Base-by-base conservation (phyloP, 1,140 invertebrate species). In the Coenobita brevimanus region DNA sequence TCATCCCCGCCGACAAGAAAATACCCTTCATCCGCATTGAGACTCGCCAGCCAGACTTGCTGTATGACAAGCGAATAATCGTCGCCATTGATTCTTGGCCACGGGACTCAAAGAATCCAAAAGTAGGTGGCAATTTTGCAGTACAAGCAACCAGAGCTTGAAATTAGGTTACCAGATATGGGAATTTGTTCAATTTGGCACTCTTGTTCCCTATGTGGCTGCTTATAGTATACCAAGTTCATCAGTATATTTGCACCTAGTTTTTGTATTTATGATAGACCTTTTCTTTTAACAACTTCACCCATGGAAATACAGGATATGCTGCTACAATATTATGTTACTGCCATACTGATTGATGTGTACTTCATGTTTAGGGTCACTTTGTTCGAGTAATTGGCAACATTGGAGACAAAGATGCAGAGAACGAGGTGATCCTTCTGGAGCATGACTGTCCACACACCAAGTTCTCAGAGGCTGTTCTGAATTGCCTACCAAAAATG, bases 361-460 rank as follows among this genome's bases (percentile, higher is more conserved):
- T n/a, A n/a, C 46, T 50, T 50, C 17, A 6, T 50, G 46, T 91
- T 3, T 92, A 96, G 92, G 97, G 97, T 3, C 97, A 99, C 93
- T 98, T 98, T 93, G 97, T 98, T 0, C 93, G 97, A 90, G 95
- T 96, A 36, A 93, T 98, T 15, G 98, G 97, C 33, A 94, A 94
- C 78, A 95, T 96, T 91, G 98, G 97, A 69, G 95, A 98, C 92
- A 96, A 96, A 92, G 95, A 96, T 30, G 98, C 98, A 21, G 99
- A 99, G 93, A 99, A 98, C 93, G 97, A 99, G 94, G 94, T 94
- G 38, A 94, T 99, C 62, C 93, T 99, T 1, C 92, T 99, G 64
- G 99, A 99, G 92, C 98, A 99, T 92, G 98, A 99, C 93, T 96
- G 99, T 27, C 98, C 98, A 0, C 98, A 99, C 92, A 96, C 96